A percentile compares a stretch with the other conserved stretches of the same genome.
Conservation (phyloP, 2,113 vertebrate species). For the Anoplopoma fimbria region DNA sequence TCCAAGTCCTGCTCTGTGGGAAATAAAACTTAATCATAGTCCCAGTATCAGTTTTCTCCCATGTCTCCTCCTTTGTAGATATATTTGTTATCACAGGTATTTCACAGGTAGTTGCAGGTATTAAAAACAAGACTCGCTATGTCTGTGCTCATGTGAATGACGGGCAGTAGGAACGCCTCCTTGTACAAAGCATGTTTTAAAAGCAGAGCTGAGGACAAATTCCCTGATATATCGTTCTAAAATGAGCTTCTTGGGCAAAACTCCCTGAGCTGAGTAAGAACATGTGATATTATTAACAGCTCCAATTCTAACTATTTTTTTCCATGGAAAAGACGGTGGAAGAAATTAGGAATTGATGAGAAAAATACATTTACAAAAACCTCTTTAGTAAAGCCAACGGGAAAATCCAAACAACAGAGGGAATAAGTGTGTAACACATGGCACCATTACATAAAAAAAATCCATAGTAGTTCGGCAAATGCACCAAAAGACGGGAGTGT, state of each 20-base stretch:
- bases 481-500: constrained; percentile 21
- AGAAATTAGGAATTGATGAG: not conserved
- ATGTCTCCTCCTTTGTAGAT: constrained; percentile 18
- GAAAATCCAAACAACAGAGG: constrained; percentile 11
- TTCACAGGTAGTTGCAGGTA: constrained; percentile 16
- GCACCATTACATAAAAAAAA: constrained; percentile 30
- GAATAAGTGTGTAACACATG: constrained; percentile 6
- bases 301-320: not conserved
- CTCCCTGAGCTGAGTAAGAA: not conserved
- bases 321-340: not conserved
- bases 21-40: constrained; percentile 40
- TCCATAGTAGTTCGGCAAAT: constrained; percentile 11
- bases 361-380: too few relatives aligned
- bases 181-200: constrained; percentile 46
- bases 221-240: not conserved
- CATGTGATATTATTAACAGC: not conserved
- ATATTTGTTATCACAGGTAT: constrained; percentile 45
- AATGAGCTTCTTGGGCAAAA: not conserved
- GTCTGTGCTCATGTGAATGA: constrained; percentile 24
- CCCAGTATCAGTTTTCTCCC: constrained; percentile 42
- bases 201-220: constrained; percentile 50
- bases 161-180: constrained; percentile 20
- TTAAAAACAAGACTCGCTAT: constrained; percentile 17
- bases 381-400: constrained; percentile 7
- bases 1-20: constrained; percentile 24